Evolutionary conservation across 2,797 vertebrate genomes (phyloP).

Genomic region (Crotalus adamanteus): DNA sequence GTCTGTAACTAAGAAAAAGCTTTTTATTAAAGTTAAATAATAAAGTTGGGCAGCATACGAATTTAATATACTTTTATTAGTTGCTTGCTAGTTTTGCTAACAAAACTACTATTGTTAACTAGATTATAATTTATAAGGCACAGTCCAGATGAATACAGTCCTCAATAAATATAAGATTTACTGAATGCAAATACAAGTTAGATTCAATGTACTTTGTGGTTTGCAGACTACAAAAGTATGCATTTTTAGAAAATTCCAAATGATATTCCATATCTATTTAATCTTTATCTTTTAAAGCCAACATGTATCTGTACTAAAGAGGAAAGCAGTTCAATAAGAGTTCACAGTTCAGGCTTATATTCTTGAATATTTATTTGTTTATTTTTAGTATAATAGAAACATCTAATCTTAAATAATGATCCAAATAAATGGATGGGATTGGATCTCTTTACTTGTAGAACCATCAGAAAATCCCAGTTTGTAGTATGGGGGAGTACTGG

Average conservation of each 20-base stretch:
- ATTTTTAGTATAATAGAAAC: not conserved
- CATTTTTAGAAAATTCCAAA: not conserved
- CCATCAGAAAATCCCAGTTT: not conserved
- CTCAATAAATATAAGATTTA: not conserved
- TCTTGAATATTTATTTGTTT: not conserved
- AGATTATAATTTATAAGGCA: not conserved
- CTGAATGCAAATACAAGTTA: not conserved
- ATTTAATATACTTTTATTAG: not conserved
- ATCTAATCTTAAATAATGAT: not conserved
- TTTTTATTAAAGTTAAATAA: not conserved
- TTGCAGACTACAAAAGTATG: not conserved
- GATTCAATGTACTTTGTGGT: not conserved
- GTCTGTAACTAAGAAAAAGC: not conserved
- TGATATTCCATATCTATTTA: not conserved
- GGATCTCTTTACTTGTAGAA: not conserved
- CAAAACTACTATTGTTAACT: not conserved
- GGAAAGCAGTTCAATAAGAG: not conserved
- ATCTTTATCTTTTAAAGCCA: not conserved
- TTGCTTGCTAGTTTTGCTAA: not conserved
- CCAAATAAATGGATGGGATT: not conserved
- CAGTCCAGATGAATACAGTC: not conserved
- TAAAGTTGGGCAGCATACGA: not conserved
- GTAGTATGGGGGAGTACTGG: not conserved
- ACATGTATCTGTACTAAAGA: not conserved
- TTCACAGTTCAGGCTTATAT: not conserved